Percentiles rank a stretch among this genome's conserved stretches.
Evolutionary conservation across 2,797 vertebrate species (phyloP).

Genomic region (Denticeps clupeoides): DNA sequence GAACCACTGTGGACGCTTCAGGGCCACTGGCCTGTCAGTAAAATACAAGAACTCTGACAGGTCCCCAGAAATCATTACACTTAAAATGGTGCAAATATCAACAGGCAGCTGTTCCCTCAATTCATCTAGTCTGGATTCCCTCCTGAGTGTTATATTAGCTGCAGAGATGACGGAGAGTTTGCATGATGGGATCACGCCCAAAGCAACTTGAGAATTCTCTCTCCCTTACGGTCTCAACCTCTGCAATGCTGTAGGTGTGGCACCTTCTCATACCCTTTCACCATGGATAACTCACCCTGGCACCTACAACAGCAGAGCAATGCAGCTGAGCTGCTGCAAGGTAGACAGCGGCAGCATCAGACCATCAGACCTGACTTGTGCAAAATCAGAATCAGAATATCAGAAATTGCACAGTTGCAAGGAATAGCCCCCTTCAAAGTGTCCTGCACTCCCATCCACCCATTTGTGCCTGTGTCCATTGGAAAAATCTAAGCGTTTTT

Average conservation of each 20-base stretch:
- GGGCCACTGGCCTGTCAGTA: too few relatives aligned
- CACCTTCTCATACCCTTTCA: slow-evolving; percentile 18
- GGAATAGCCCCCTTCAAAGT: too few relatives aligned
- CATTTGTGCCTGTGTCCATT: too few relatives aligned
- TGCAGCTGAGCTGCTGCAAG: slow-evolving; percentile 33
- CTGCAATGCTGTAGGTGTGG: slow-evolving; percentile 16
- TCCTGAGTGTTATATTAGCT: neutral
- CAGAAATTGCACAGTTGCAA: too few relatives aligned
- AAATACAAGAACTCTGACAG: slow-evolving; percentile 33
- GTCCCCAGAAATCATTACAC: slow-evolving; percentile 14
- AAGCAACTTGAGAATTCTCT: neutral
- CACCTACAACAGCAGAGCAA: slow-evolving; percentile 13
- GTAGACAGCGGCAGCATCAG: too few relatives aligned
- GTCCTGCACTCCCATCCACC: too few relatives aligned
- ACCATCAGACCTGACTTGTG: too few relatives aligned
- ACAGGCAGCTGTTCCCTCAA: slow-evolving; percentile 30
- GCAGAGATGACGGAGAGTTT: too few relatives aligned
- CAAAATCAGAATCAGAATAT: too few relatives aligned
- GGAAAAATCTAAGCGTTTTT: too few relatives aligned
- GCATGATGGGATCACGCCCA: too few relatives aligned
- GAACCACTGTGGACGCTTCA: too few relatives aligned
- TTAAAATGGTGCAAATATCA: slow-evolving; percentile 31
- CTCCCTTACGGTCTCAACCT: neutral
- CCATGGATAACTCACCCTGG: slow-evolving; percentile 20
- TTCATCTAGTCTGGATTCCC: slow-evolving; percentile 26